These are phyloP conservation scores for Apotomis betuletana DNA, from an alignment of 2,888 invertebrate species.

Conservation along the genomic window DNA sequence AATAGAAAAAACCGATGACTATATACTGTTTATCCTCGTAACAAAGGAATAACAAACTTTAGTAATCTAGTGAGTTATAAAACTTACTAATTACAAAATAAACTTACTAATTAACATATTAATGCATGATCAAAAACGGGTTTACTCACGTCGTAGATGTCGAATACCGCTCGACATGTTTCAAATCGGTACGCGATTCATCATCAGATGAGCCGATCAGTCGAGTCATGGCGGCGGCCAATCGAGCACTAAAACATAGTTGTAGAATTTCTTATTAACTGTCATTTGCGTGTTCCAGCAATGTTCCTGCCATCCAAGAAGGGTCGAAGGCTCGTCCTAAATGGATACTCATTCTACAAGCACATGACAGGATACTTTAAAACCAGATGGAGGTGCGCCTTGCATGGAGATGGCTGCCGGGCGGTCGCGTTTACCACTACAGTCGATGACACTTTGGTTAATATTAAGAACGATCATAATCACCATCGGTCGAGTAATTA, in stretches of 20 bases:
- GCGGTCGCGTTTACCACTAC: conserved; percentile 16
- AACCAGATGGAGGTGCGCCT: conserved; percentile 26
- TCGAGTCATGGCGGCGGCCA: no score
- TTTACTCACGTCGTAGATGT: no score
- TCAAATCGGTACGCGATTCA: no score
- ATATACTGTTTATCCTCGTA: no score
- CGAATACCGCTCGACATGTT: no score
- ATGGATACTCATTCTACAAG: conserved; percentile 32
- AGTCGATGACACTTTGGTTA: conserved; percentile 6
- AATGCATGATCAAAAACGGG: no score
- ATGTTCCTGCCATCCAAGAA: conserved; percentile 28
- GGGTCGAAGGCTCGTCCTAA: conserved; percentile 17
- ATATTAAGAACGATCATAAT: conserved; percentile 7
- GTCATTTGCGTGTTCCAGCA: conserved; percentile 8
- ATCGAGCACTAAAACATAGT: not conserved
- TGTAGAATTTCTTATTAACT: not conserved
- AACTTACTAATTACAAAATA: no score
- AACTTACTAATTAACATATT: no score
- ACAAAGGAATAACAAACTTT: no score
- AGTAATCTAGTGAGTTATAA: no score
- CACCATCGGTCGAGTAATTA: not conserved
- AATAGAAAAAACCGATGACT: no score
- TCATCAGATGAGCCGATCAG: no score
- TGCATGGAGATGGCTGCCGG: conserved; percentile 15
- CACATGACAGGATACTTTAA: not conserved